These are phyloP conservation scores for Patiria miniata DNA, from an alignment of 35 echinoderm and acorn worm species.

Conservation along the genomic window DNA sequence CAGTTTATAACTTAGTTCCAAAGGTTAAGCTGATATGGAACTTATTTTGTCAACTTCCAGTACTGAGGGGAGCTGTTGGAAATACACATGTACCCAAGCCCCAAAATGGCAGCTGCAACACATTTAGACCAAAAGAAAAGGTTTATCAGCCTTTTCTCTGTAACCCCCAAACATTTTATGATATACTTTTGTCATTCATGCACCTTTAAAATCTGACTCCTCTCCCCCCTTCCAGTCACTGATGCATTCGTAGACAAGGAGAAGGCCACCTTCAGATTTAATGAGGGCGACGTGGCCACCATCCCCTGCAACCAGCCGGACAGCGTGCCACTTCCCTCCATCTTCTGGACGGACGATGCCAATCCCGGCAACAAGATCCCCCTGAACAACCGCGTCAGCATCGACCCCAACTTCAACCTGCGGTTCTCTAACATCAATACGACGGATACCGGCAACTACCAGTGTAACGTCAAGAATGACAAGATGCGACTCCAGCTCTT, in stretches of 20 bases:
- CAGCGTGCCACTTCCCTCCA: background rate
- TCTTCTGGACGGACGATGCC: constrained; percentile 35
- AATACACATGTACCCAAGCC: no score
- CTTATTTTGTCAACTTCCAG: no score
- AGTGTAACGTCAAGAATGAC: constrained; percentile 40
- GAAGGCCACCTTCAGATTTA: background rate
- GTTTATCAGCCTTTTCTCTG: no score
- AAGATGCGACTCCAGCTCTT: background rate
- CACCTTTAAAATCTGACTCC: background rate
- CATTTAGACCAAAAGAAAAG: no score
- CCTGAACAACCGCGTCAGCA: constrained; percentile 32
- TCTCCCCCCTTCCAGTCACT: background rate
- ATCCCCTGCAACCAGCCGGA: background rate
- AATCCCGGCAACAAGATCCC: constrained; percentile 1
- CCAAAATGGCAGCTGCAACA: no score
- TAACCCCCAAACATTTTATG: no score
- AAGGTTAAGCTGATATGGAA: no score
- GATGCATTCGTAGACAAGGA: background rate
- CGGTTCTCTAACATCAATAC: constrained; percentile 37
- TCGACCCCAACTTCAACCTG: constrained; percentile 51
- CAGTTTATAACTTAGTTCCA: no score
- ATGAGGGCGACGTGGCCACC: background rate
- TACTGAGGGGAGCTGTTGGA: no score
- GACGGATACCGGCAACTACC: constrained; percentile 26
- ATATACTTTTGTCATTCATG: no score